Evolutionary conservation across 2,888 invertebrate genomes (phyloP).

Genomic region (Dryadula phaetusa): DNA sequence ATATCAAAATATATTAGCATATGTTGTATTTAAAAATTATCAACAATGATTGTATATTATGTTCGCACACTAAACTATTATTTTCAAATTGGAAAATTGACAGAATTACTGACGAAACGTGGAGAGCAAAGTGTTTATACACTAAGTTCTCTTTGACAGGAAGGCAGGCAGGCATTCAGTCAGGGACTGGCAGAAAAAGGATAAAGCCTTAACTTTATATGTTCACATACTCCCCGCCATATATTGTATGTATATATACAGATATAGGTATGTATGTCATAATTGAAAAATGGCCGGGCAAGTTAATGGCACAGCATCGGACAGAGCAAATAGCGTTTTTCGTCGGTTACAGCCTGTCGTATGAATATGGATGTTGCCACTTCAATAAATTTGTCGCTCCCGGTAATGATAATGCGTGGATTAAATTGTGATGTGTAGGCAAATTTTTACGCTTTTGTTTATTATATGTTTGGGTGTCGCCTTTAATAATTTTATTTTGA

Average conservation of each 20-base stretch:
- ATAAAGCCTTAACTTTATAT: too few relatives aligned
- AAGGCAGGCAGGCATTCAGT: too few relatives aligned
- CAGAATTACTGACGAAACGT: too few relatives aligned
- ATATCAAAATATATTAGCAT: too few relatives aligned
- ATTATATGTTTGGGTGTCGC: neutral
- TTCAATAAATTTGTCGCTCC: conserved; percentile 47
- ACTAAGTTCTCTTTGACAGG: too few relatives aligned
- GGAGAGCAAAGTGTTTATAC: too few relatives aligned
- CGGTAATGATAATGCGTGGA: conserved; percentile 41
- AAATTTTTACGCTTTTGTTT: conserved; percentile 13
- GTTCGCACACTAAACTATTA: too few relatives aligned
- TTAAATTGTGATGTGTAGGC: conserved; percentile 29
- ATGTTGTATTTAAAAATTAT: too few relatives aligned
- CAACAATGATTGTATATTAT: too few relatives aligned
- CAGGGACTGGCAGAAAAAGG: too few relatives aligned
- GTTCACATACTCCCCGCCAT: neutral
- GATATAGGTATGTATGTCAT: conserved; percentile 51
- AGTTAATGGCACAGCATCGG: conserved; percentile 64
- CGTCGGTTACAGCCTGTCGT: conserved; percentile 44
- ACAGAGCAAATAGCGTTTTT: conserved; percentile 73
- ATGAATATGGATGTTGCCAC: conserved; percentile 51
- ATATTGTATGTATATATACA: neutral
- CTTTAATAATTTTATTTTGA: neutral
- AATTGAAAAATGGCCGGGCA: conserved; percentile 80
- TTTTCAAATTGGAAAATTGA: too few relatives aligned